A percentile compares a stretch with the other conserved stretches of the same genome.
Conservation (phyloP, 1,140 invertebrate genomes). For the Pteromalus puparum region DNA sequence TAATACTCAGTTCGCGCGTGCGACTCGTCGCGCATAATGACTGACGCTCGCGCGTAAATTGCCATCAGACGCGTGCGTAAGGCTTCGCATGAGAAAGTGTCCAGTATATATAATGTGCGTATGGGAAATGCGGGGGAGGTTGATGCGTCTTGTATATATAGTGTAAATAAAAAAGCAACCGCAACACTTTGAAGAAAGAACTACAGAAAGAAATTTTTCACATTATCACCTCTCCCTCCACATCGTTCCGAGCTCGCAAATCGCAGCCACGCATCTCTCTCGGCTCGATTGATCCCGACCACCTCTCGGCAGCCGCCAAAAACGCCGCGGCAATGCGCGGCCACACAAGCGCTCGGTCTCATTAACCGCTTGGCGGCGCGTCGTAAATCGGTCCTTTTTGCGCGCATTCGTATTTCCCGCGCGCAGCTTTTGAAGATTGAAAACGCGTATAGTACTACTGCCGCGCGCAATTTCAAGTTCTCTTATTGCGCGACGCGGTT, state of each 20-base stretch:
- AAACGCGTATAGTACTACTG: no score
- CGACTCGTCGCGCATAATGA: conserved; percentile 22
- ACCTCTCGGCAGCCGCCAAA: background rate
- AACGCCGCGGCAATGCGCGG: background rate
- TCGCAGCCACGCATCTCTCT: no score
- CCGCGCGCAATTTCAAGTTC: background rate
- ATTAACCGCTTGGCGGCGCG: background rate
- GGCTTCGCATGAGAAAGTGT: background rate
- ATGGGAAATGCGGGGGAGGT: no score
- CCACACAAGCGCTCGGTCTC: background rate
- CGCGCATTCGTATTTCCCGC: conserved; percentile 2
- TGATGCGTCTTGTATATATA: no score
- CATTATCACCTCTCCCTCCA: no score
- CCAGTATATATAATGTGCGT: no score
- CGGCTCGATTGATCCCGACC: conserved; percentile 1
- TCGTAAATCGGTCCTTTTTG: conserved; percentile 10
- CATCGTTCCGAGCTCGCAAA: no score
- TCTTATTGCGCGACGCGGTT: background rate
- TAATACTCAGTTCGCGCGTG: background rate
- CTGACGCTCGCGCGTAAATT: conserved; percentile 11
- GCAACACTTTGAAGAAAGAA: no score
- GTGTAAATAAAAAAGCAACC: no score
- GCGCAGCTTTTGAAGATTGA: background rate
- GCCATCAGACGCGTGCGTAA: conserved; percentile 7
- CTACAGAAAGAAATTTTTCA: no score